Evolutionary conservation across 2,888 invertebrate genomes (phyloP).

Genomic region (Lepidochitona cinerea): DNA sequence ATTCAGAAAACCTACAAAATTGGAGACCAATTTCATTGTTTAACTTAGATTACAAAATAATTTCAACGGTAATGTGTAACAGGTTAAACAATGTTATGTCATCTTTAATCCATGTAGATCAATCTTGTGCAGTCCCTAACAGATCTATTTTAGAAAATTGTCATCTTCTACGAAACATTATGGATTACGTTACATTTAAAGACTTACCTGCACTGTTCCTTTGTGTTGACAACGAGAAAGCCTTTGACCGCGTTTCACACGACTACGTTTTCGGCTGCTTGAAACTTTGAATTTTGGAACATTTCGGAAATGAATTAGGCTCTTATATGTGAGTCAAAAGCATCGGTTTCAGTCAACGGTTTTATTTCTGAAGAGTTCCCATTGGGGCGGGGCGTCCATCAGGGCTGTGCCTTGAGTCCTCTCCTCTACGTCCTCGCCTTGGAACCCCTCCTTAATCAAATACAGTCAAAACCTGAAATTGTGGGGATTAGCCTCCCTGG

Average conservation of each 20-base stretch:
- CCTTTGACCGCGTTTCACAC: constrained; percentile 16
- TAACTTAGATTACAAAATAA: constrained; percentile 12
- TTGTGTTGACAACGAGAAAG: constrained; percentile 15
- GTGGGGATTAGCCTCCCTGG: constrained; percentile 6
- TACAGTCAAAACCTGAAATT: constrained; percentile 1
- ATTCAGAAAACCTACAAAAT: not conserved
- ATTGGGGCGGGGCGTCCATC: constrained; percentile 7
- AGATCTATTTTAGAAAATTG: constrained; percentile 15
- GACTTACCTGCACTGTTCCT: not conserved
- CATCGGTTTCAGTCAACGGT: constrained; percentile 5
- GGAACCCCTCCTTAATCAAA: constrained; percentile 6
- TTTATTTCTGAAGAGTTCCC: not conserved
- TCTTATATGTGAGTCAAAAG: too few relatives aligned
- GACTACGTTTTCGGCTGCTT: too few relatives aligned
- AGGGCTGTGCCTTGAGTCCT: constrained; percentile 12
- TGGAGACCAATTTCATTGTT: constrained; percentile 21
- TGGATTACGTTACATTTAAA: constrained; percentile 16
- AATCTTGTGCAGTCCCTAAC: constrained; percentile 12
- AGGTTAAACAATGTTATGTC: constrained; percentile 12
- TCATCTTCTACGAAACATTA: constrained; percentile 15
- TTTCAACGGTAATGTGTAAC: constrained; percentile 13
- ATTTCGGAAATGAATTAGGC: too few relatives aligned
- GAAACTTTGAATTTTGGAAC: too few relatives aligned
- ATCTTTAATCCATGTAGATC: constrained; percentile 15
- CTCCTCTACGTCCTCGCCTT: constrained; percentile 8